Base-by-base conservation (phyloP, 2,888 invertebrate genomes). In the Tethea ocularis region DNA sequence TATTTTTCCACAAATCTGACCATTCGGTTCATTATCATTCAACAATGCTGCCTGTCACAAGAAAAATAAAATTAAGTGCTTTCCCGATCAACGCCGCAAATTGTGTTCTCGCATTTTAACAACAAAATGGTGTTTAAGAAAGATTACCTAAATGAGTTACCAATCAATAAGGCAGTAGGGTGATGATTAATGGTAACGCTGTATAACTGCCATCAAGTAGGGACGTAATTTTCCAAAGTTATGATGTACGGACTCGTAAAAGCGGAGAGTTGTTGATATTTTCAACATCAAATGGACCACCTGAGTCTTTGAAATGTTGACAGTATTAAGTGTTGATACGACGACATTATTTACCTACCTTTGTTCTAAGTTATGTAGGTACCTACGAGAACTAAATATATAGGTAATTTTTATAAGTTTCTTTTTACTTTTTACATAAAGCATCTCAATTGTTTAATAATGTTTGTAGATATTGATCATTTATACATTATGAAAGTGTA, bases 291-390 rank as follows among this genome's bases (percentile, higher is more conserved):
- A 67, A 66, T 60, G 54, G 63, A 69, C 67, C 81, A 82, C 82
- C 82, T 82, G 81, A 72, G 81, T 74, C 68, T 67, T 66, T 70
- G 77, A 81, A 72, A 74, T 77, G 77, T 79, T 72, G 77, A 67
- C 68, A 63, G 58, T 72, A 79, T 79, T 81, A 77, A 68, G 57
- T 58, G 56, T 58, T 52, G 63, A 68, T 59, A 63, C 61, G 69
- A 58, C 57, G 51, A 57, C 65, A 76, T 74, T 71, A 72, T 61
- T 76, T 64, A 36, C 53, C 57, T 51, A 55, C 56, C 61, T 66
- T 20, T 46, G 10, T 17, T 41, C n/a, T n/a, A n/a, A n/a, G n/a
- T 41, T 15, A 36, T 3, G 36, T 2, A 29, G 29, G 29, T 29
- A 29, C 15, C 5, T n/a, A n/a, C n/a, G n/a, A 36, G 36, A 36